Conservation (phyloP, 2,113 vertebrate species). For the Gallinago paraguaiae region DNA sequence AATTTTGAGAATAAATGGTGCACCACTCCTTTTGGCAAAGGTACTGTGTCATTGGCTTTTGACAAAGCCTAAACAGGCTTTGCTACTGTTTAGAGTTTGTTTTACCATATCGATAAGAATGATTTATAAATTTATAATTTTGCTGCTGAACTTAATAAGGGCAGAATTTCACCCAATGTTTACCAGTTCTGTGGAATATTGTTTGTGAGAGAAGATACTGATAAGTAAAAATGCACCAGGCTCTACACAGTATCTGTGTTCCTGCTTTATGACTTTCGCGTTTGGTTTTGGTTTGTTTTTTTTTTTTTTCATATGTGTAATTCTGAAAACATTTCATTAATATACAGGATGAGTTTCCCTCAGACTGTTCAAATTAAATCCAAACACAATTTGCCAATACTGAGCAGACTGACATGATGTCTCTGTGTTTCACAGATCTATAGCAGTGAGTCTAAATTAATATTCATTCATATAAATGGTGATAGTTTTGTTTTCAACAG, state of each 20-base stretch:
- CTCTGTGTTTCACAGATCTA: background rate
- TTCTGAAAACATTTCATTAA: background rate
- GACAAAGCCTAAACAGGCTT: background rate
- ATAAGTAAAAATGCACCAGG: background rate
- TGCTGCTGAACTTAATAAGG: background rate
- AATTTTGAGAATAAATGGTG: background rate
- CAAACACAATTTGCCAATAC: background rate
- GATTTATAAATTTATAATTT: background rate
- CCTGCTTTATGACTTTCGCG: background rate
- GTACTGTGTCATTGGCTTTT: rapidly evolving
- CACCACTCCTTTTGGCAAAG: background rate
- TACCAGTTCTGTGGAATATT: background rate
- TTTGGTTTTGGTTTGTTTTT: no score
- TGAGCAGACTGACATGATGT: background rate
- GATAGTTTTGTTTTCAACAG: background rate
- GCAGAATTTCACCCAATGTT: background rate
- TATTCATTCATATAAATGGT: background rate
- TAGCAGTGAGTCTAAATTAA: background rate
- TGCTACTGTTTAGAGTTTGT: rapidly evolving
- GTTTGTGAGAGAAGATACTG: background rate
- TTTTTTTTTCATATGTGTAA: background rate
- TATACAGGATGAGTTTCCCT: background rate
- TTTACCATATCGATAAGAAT: background rate
- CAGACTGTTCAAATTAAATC: background rate
- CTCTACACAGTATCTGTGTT: background rate